Conservation (phyloP, 2,113 vertebrate species). For the Atractosteus spatula region DNA sequence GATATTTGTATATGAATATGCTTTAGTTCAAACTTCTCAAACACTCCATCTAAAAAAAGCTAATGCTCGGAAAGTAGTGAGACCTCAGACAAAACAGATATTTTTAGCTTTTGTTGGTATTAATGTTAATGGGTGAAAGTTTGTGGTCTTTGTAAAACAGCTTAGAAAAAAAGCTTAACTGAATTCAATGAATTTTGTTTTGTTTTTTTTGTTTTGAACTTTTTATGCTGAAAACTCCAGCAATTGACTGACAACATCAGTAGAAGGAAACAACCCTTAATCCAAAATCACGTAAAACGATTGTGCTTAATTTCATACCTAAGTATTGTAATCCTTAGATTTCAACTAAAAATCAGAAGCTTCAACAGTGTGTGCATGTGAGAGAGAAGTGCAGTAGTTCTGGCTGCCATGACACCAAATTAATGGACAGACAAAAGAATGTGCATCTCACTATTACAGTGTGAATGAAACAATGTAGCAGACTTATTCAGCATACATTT, state of each 20-base stretch:
- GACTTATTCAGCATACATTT: no score
- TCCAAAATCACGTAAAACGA: conserved; percentile 6
- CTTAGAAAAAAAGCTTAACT: background rate
- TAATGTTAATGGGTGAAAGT: no score
- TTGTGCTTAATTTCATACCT: conserved; percentile 13
- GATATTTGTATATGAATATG: no score
- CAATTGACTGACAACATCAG: background rate
- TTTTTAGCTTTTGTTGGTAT: background rate
- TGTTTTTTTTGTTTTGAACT: conserved; percentile 3
- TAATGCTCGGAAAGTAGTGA: no score
- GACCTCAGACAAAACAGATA: no score
- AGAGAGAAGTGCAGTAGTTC: background rate
- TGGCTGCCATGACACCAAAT: background rate
- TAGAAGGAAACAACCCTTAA: background rate
- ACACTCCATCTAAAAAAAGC: no score
- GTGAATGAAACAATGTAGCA: no score
- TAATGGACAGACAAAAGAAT: background rate
- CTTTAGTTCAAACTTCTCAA: no score
- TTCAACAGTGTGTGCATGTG: background rate
- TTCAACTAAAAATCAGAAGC: background rate
- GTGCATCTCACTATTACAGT: no score
- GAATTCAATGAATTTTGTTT: background rate
- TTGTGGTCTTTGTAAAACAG: background rate
- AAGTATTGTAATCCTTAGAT: conserved; percentile 18
- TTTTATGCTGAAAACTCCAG: conserved; percentile 25